These are phyloP conservation scores for Nesoenas mayeri DNA, from an alignment of 2,113 vertebrate genomes.

Conservation along the genomic window DNA sequence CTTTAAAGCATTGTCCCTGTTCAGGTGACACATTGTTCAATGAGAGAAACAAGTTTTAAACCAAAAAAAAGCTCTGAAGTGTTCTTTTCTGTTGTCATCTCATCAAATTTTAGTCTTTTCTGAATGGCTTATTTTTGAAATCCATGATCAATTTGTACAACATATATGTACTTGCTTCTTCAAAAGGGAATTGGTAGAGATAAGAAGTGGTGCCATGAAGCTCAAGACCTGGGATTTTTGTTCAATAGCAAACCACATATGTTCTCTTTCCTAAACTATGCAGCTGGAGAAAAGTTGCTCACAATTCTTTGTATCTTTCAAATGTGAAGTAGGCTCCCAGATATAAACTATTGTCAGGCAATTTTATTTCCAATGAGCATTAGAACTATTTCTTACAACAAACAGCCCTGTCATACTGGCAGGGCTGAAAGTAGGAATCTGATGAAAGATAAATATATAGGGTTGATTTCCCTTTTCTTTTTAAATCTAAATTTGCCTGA, in stretches of 20 bases:
- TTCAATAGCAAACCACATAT: not conserved
- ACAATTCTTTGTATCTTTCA: not conserved
- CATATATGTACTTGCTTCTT: not conserved
- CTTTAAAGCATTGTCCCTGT: not conserved
- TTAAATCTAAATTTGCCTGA: not conserved
- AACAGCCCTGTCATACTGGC: not conserved
- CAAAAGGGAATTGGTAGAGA: not conserved
- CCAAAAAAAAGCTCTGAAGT: not conserved
- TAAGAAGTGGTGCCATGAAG: not conserved
- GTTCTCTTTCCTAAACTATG: not conserved
- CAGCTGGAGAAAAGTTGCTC: not conserved
- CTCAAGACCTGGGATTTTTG: not conserved
- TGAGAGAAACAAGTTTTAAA: not conserved
- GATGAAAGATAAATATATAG: not conserved
- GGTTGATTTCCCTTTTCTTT: not conserved
- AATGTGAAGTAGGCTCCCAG: not conserved
- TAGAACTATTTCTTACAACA: not conserved
- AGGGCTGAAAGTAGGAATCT: not conserved
- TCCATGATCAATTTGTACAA: not conserved
- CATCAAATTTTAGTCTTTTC: not conserved
- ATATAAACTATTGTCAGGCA: not conserved
- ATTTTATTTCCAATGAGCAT: not conserved
- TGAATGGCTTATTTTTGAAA: not conserved
- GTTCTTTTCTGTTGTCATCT: not conserved
- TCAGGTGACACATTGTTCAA: not conserved